A percentile compares a stretch with the other conserved stretches of the same genome.
Conservation (phyloP, 2,797 vertebrate genomes). For the Choloepus didactylus region DNA sequence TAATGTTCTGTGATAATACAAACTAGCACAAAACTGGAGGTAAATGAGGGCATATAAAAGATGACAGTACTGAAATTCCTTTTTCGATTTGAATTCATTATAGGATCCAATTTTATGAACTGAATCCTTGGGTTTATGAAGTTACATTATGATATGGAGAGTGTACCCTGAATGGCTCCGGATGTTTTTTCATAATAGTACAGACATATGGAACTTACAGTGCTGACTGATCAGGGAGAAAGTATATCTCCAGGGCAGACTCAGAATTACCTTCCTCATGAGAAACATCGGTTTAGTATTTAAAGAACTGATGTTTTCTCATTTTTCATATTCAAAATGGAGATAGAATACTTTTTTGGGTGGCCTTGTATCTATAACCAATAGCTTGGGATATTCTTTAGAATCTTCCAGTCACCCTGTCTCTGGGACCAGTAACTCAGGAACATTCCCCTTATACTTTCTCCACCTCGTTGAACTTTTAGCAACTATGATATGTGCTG, state of each 20-base stretch:
- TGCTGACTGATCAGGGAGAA: background rate
- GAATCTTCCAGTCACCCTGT: background rate
- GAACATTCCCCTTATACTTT: background rate
- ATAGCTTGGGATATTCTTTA: background rate
- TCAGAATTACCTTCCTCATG: background rate
- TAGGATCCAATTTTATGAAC: background rate
- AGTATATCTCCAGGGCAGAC: background rate
- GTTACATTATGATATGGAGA: background rate
- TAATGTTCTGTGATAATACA: background rate
- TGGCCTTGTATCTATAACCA: background rate
- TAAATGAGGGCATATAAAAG: background rate
- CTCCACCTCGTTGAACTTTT: background rate
- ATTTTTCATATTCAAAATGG: background rate
- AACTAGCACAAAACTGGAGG: background rate
- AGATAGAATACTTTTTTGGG: background rate
- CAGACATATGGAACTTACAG: background rate
- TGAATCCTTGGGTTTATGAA: background rate
- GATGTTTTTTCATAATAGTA: constrained; percentile 38
- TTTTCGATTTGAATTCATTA: background rate
- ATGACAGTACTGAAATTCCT: background rate
- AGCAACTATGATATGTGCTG: background rate
- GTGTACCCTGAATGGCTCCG: background rate
- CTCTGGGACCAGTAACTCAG: background rate
- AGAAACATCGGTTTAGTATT: background rate
- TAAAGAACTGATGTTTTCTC: background rate